Percentiles rank a stretch among this genome's conserved stretches.
phyloP scores from a whole-genome alignment of 2,113 vertebrate genomes.

The Takifugu flavidus region DNA sequence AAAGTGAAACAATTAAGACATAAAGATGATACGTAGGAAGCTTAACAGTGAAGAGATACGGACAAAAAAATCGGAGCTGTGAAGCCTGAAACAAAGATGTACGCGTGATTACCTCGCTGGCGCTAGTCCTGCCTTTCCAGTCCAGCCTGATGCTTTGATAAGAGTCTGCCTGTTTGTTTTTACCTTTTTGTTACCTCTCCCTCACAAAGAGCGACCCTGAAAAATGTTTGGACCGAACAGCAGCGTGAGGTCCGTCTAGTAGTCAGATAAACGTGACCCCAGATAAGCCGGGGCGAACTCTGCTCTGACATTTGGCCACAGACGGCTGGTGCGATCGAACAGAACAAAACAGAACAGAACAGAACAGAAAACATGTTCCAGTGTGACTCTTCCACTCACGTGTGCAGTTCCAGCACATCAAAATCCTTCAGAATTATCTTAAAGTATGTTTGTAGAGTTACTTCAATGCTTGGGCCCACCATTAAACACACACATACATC shows the following conservation, averaged over 20 bases:
- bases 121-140: conserved; percentile 22
- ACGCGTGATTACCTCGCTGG: background rate
- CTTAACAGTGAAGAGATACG: no score
- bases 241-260: background rate
- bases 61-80: background rate
- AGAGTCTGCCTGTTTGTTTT: background rate
- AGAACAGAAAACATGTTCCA: no score
- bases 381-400: no score
- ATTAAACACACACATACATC: no score
- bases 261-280: background rate
- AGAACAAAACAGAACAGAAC: no score
- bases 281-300: no score
- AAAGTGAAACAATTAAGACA: no score
- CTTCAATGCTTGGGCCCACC: no score
- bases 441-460: no score
- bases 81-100: conserved; percentile 10
- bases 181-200: background rate
- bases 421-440: no score
- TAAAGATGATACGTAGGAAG: no score
- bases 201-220: conserved; percentile 3
- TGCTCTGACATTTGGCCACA: background rate
- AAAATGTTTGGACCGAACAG: background rate
- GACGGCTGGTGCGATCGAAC: conserved; percentile 4
- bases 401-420: no score
- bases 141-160: conserved; percentile 32